Conservation (phyloP, 2,113 vertebrate species). For the Brachypodius melanocephalos region DNA sequence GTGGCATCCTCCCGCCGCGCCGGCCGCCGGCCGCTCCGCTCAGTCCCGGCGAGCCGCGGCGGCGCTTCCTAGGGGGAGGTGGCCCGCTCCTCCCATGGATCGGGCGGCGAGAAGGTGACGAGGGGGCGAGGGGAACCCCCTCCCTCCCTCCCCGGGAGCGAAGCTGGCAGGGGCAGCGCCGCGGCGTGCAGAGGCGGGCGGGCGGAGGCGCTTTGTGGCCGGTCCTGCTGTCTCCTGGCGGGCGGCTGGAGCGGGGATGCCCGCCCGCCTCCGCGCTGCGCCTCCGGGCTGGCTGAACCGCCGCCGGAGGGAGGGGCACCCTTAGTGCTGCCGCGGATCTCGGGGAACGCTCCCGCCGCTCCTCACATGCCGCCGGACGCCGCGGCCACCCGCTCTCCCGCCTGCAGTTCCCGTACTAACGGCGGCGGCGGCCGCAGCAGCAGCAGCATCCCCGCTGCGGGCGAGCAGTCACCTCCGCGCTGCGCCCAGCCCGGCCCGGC, state of each 20-base stretch:
- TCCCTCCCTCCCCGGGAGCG: not conserved
- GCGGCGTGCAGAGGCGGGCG: not conserved
- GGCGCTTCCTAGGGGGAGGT: not conserved
- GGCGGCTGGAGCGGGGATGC: not conserved
- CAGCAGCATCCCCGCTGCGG: not conserved
- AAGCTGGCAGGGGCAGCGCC: not conserved
- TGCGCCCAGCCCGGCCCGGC: not conserved
- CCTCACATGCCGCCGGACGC: not conserved
- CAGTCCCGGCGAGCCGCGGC: not conserved
- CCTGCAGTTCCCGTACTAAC: not conserved
- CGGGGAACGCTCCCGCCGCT: not conserved
- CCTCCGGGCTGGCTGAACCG: not conserved
- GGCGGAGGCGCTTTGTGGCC: not conserved
- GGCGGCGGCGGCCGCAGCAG: not conserved
- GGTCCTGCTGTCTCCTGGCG: not conserved
- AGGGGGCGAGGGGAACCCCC: not conserved
- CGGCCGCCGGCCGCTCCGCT: not conserved
- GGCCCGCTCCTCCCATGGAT: constrained; percentile 31
- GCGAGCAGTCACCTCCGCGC: not conserved
- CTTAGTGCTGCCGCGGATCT: not conserved
- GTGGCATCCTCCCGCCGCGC: constrained; percentile 77
- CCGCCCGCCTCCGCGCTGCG: not conserved
- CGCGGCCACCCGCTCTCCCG: not conserved
- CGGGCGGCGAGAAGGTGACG: not conserved
- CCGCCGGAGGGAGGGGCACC: not conserved